Base-by-base conservation (phyloP, 2,797 vertebrate genomes). In the Melopsittacus undulatus region DNA sequence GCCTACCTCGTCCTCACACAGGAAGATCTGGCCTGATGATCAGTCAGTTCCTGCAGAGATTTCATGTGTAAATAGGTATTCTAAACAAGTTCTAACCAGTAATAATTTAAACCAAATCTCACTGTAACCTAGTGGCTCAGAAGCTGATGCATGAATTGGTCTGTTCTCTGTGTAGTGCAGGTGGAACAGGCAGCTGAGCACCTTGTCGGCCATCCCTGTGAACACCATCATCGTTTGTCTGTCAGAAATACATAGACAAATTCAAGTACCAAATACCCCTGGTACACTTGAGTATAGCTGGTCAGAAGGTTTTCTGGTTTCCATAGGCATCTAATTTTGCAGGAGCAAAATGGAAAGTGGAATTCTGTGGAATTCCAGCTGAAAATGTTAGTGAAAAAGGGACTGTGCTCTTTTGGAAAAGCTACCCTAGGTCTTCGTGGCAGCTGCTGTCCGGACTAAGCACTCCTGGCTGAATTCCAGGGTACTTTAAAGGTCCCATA, bases 361-460 rank as follows among this genome's bases (percentile, higher is more conserved):
- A 87, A 87, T 74, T 70, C 16, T 14, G 9, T 48, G 49, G 36
- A 92, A 94, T 87, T 46, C 27, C 38, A 66, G 4, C 18, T 24
- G 42, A 61, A 70, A 87, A 20, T 19, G 32, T 21, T 40, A 59
- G 10, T 13, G 30, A 42, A 61, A 89, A 73, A 63, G 13, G 18
- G 18, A 45, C 8, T 1, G 2, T 1, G 2, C 17, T 74, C 3
- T 0, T 54, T 76, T 43, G 24, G 67, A 64, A 90, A 84, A 68
- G 17, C 7, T 73, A 40, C 5, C 2, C 6, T 30, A 34, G 45
- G 13, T 70, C 70, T 69, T 57, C 48, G 13, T 0, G 0, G 17
- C 42, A 86, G 29, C 21, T 91, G 24, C 46, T 86, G 11, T 30
- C 34, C 45, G 56, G 20, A 63, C 20, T 43, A 43, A 57, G 32